phyloP scores from a whole-genome alignment of 2,113 vertebrate genomes.

The Macaca fascicularis region T2T-MFA8v1.1 NC_088391.1:59175501-59176000 shows the following conservation, averaged over 20 bases:
- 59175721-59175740: not conserved
- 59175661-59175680: not conserved
- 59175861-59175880: not conserved
- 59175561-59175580: not conserved
- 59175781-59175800: not conserved
- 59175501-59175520: rapidly evolving
- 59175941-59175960: not conserved
- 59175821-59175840: not conserved
- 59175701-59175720: not conserved
- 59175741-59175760: not conserved
- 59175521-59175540: not conserved
- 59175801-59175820: not conserved
- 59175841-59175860: not conserved
- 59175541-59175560: not conserved
- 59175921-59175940: not conserved
- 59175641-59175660: not conserved
- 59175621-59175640: not conserved
- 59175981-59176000: not conserved
- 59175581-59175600: not conserved
- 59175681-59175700: not conserved
- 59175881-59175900: not conserved
- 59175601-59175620: not conserved
- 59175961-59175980: not conserved
- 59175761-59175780: not conserved
- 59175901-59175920: not conserved